Evolutionary conservation across 2,888 invertebrate genomes (phyloP).

Genomic region (Polietes domitor): DNA sequence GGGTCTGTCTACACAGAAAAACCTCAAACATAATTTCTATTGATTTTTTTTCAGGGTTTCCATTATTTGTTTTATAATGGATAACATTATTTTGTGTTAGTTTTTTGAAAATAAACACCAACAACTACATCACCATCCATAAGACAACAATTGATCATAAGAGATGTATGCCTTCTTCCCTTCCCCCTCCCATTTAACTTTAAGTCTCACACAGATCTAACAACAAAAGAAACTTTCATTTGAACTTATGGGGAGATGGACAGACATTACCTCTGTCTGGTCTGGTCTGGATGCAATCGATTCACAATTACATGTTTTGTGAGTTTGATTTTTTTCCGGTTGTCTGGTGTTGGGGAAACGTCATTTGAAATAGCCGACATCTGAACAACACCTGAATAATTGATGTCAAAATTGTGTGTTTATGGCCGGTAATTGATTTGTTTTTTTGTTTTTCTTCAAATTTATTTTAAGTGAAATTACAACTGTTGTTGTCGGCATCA

Average conservation of each 20-base stretch:
- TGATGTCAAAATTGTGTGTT: slow-evolving; percentile 27
- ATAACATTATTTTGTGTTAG: too few species aligned
- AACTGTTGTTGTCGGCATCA: too few species aligned
- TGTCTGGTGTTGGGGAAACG: slow-evolving; percentile 17
- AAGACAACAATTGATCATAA: slow-evolving; percentile 12
- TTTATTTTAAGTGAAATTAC: neutral
- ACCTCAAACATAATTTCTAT: neutral
- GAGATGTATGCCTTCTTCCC: neutral
- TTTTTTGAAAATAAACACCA: neutral
- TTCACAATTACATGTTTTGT: slow-evolving; percentile 29
- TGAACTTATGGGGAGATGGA: neutral
- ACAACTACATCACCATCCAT: neutral
- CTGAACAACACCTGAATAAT: slow-evolving; percentile 25
- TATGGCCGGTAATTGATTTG: slow-evolving; percentile 24
- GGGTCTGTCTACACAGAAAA: neutral
- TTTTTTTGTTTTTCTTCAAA: slow-evolving; percentile 1
- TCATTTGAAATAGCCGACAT: slow-evolving; percentile 1
- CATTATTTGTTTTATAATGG: slow-evolving; percentile 2
- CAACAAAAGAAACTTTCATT: slow-evolving; percentile 23
- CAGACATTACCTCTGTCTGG: neutral
- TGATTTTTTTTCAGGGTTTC: neutral
- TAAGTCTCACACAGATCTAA: too few species aligned
- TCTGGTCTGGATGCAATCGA: neutral
- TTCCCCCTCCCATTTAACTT: neutral
- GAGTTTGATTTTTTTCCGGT: slow-evolving; percentile 46